Percentiles rank a stretch among this genome's conserved stretches.
phyloP scores from a whole-genome alignment of 2,888 invertebrate genomes.

The Orthosia cruda region DNA sequence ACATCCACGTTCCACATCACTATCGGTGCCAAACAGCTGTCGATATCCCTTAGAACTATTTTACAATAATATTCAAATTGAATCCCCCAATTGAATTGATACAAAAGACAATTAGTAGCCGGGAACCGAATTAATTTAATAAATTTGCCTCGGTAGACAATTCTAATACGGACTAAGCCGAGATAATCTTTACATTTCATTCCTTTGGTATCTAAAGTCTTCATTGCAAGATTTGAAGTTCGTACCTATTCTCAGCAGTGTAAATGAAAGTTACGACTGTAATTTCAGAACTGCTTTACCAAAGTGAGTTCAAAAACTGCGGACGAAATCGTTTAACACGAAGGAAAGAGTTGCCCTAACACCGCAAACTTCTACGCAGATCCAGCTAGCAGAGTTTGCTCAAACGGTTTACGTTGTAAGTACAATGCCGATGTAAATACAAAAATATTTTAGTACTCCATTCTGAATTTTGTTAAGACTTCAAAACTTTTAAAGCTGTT shows the following conservation, averaged over 20 bases:
- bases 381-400: conserved; percentile 64
- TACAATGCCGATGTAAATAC: conserved; percentile 64
- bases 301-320: conserved; percentile 68
- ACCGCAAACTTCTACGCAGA: conserved; percentile 65
- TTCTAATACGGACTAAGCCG: conserved; percentile 71
- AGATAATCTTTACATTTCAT: conserved; percentile 73
- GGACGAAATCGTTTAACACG: conserved; percentile 65
- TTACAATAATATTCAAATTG: conserved; percentile 74
- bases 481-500: conserved; percentile 59
- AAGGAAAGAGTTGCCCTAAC: conserved; percentile 66
- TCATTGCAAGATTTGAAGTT: conserved; percentile 56
- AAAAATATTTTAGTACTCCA: conserved; percentile 60
- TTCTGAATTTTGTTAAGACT: conserved; percentile 57
- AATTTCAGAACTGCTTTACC: conserved; percentile 68
- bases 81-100: conserved; percentile 75
- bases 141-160: conserved; percentile 74
- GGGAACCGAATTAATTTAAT: conserved; percentile 77
- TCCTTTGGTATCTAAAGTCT: conserved; percentile 68
- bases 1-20: conserved; percentile 25
- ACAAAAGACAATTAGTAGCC: conserved; percentile 79
- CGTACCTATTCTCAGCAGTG: conserved; percentile 53
- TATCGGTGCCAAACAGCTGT: conserved; percentile 39
- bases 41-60: conserved; percentile 56
- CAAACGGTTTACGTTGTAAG: conserved; percentile 65
- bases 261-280: conserved; percentile 63